Base-by-base conservation (phyloP, 1,140 invertebrate species). In the Leptinotarsa defecta region DNA sequence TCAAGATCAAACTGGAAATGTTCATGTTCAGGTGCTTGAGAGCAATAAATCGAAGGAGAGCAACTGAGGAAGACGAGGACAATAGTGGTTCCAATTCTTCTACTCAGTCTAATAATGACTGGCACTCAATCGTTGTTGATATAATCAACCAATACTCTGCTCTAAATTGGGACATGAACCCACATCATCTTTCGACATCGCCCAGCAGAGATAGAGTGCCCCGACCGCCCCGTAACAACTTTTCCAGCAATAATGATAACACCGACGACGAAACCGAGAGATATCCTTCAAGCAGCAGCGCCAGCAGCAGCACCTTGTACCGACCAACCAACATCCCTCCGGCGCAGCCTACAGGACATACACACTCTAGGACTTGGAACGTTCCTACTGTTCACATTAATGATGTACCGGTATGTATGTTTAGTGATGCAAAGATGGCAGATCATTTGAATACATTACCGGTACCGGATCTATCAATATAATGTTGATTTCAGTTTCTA, bases 311-410 rank as follows among this genome's bases (percentile, higher is more conserved):
- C 48, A 43, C 34, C 34, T 48, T 79, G 15, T 80, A 82, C 27
- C 68, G 79, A 20, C 81, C 79, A 4, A 81, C 74, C 49, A 81
- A 81, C 68, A 77, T 79, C 4, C 82, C 80, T 65, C 52, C 77
- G 52, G 65, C 63, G 13, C 24, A 24, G 8, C 15, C n/a, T n/a
- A 61, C 5, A 15, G 24, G 3, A 20, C 24, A 13, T 6, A 15
- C 49, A 20, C 34, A 63, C 11, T 11, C 70, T 19, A 68, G 81
- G 15, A 64, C 76, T 2, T 84, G 82, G 74, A 88, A 87, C n/a
- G 86, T 90, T 73, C 90, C 90, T 3, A 82, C 88, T 4, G 86
- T 91, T 67, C 89, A 89, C 76, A 88, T 91, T 3, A 91, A 91
- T 74, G 90, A 91, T 76, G 85, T 89, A 1, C 88, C 88, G 3